Conservation (phyloP, 2,888 invertebrate species). For the Taphrorychus bicolor region DNA sequence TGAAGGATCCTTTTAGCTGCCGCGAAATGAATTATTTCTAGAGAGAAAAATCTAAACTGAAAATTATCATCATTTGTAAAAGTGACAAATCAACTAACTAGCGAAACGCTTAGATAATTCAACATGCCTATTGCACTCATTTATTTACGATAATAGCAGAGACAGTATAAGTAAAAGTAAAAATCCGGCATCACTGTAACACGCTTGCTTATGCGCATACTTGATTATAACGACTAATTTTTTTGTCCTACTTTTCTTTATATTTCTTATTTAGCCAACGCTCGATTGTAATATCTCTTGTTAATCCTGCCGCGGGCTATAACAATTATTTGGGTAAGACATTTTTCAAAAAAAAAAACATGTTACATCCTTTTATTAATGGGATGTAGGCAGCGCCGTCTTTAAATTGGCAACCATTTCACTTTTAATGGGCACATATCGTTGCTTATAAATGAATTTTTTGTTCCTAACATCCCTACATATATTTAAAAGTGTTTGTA, state of each 20-base stretch:
- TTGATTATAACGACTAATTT: conserved; percentile 24
- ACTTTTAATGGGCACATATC: not conserved
- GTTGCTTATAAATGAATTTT: not conserved
- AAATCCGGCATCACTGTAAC: conserved; percentile 25
- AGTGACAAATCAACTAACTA: not conserved
- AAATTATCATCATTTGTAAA: not conserved
- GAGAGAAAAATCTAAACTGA: too few relatives aligned
- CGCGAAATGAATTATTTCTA: too few relatives aligned
- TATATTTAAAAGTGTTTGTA: too few relatives aligned
- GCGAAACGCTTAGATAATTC: not conserved
- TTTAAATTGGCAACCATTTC: not conserved
- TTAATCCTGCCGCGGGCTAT: not conserved
- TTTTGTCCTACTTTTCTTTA: conserved; percentile 35
- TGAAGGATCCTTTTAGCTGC: too few relatives aligned
- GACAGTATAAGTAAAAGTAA: conserved; percentile 3
- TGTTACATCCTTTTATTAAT: not conserved
- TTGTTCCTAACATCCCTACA: too few relatives aligned
- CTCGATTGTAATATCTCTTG: not conserved
- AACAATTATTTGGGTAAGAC: not conserved
- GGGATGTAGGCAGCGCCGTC: not conserved
- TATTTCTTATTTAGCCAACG: conserved; percentile 23
- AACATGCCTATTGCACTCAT: not conserved
- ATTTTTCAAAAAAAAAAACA: not conserved
- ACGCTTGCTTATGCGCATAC: conserved; percentile 22
- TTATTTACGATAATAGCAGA: not conserved